Evolutionary conservation across 2,113 vertebrate genomes (phyloP).

Genomic region (Galemys pyrenaicus): DNA sequence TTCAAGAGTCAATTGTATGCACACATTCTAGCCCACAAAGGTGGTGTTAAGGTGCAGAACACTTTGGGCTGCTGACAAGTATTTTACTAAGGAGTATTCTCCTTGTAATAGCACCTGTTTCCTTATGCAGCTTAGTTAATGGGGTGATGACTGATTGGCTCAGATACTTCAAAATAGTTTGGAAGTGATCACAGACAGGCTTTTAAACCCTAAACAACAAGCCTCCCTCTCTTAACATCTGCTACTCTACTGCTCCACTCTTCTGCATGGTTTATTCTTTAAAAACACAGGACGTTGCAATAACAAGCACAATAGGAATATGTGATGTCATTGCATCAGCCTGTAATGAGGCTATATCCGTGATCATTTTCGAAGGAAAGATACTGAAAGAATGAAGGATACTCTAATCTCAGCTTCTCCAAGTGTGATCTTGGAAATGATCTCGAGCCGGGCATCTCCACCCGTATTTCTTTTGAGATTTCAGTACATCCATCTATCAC

Average conservation of each 20-base stretch:
- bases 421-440: neutral
- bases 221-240: neutral
- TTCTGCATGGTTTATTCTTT: slow-evolving; percentile 8
- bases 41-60: neutral
- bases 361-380: neutral
- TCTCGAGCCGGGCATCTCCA: neutral
- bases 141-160: neutral
- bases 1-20: neutral
- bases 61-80: neutral
- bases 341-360: neutral
- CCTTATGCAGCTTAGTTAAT: neutral
- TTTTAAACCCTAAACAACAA: neutral
- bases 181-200: neutral
- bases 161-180: neutral
- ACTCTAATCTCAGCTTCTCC: neutral
- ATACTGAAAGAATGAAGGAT: neutral
- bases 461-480: neutral
- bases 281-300: neutral
- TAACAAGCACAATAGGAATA: neutral
- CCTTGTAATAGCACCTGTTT: neutral
- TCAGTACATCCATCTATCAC: neutral
- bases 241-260: neutral
- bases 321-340: too few species aligned
- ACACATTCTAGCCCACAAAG: neutral
- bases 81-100: neutral